phyloP scores from a whole-genome alignment of 2,113 vertebrate genomes.

The Melanostigma gelatinosum region DNA sequence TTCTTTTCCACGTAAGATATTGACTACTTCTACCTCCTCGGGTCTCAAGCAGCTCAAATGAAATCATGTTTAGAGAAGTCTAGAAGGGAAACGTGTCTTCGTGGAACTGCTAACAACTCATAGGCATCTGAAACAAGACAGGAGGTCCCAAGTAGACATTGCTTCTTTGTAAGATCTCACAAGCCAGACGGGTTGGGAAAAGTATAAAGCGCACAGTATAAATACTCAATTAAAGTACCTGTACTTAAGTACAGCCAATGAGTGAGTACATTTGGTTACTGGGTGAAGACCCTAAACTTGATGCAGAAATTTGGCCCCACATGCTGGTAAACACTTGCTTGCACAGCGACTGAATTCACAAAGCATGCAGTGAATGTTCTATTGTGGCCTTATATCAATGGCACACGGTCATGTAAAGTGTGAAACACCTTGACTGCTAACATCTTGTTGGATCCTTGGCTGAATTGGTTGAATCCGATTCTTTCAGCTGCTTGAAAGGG shows the following conservation, averaged over 20 bases:
- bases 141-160: not conserved
- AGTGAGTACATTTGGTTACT: not conserved
- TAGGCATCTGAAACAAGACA: not conserved
- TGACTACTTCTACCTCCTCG: not conserved
- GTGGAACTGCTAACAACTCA: not conserved
- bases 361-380: not conserved
- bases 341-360: not conserved
- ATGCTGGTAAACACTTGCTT: too few species aligned
- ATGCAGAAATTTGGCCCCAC: too few species aligned
- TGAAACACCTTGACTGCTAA: not conserved
- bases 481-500: slow-evolving; percentile 81
- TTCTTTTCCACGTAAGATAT: not conserved
- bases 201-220: too few species aligned
- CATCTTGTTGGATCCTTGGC: slow-evolving; percentile 24
- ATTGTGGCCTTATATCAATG: slow-evolving; percentile 6
- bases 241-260: not conserved
- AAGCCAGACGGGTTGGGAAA: not conserved
- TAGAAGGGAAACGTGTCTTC: not conserved
- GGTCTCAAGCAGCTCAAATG: not conserved
- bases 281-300: too few species aligned
- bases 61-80: not conserved
- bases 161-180: not conserved
- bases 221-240: not conserved
- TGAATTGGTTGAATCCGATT: slow-evolving; percentile 39
- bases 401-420: not conserved